These are phyloP conservation scores for Silurus glanis DNA, from an alignment of 2,113 vertebrate genomes.

Conservation along the genomic window DNA sequence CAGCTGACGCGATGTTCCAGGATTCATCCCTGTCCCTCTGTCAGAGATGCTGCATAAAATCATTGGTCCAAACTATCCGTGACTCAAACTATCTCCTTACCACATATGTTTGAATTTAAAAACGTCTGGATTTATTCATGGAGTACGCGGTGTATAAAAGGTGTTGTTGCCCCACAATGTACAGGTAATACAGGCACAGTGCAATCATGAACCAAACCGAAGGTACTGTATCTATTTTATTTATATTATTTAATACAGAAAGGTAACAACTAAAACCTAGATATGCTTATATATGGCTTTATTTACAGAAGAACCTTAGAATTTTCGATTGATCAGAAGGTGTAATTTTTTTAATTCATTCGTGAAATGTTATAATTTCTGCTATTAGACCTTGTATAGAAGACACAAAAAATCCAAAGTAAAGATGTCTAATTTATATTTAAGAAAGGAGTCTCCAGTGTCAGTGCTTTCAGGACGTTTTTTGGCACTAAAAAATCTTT, in stretches of 20 bases:
- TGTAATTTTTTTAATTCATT: no score
- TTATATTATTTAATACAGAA: not conserved
- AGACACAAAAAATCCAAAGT: no score
- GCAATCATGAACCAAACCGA: constrained; percentile 50
- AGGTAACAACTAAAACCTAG: not conserved
- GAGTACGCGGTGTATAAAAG: constrained; percentile 34
- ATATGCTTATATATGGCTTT: not conserved
- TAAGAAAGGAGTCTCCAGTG: not conserved
- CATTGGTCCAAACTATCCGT: constrained; percentile 4
- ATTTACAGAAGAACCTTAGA: not conserved
- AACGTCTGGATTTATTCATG: constrained; percentile 43
- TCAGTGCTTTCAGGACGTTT: not conserved
- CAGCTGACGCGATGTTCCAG: not conserved
- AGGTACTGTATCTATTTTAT: constrained; percentile 29
- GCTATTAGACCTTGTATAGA: not conserved
- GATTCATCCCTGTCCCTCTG: not conserved
- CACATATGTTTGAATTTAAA: constrained; percentile 15
- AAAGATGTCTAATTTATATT: not conserved
- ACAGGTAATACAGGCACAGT: not conserved
- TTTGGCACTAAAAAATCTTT: no score
- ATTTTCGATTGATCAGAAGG: no score
- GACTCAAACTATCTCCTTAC: constrained; percentile 48
- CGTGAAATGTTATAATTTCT: no score
- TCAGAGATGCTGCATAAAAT: constrained; percentile 50
- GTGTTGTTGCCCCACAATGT: not conserved